A percentile compares a stretch with the other conserved stretches of the same genome.
These are phyloP conservation scores for Pristis pectinata DNA, from an alignment of 2,797 vertebrate species.

Conservation along the genomic window DNA sequence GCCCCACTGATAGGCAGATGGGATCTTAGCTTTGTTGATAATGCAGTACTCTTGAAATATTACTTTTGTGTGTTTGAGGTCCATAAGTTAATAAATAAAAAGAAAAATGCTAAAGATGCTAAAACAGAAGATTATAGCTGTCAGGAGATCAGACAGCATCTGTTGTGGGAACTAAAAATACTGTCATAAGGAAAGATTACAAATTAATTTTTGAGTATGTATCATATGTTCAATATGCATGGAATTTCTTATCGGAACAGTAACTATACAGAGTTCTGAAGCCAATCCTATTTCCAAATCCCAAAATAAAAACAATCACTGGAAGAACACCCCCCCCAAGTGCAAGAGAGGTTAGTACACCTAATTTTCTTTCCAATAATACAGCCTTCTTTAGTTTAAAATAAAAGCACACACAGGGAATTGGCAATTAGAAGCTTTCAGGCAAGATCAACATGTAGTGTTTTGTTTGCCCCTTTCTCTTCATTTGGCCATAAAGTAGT, in stretches of 20 bases:
- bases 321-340: constrained; percentile 7
- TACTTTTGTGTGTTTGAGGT: not conserved
- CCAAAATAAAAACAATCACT: not conserved
- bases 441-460: not conserved
- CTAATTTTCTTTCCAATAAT: not conserved
- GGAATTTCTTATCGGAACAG: not conserved
- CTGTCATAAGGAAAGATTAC: not conserved
- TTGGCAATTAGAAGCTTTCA: not conserved
- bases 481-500: not conserved
- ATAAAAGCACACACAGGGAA: not conserved
- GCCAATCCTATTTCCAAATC: not conserved
- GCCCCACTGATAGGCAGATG: not conserved
- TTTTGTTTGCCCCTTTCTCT: not conserved
- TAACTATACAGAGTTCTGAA: not conserved
- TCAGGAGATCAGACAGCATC: not conserved
- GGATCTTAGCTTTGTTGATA: not conserved
- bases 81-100: not conserved
- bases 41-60: not conserved
- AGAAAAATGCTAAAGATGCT: not conserved
- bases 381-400: not conserved
- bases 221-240: not conserved
- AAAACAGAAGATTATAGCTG: not conserved
- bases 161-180: not conserved
- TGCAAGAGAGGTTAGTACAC: not conserved
- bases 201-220: not conserved